These are phyloP conservation scores for Eupithecia exiguata DNA, from an alignment of 2,888 invertebrate genomes.

Conservation along the genomic window DNA sequence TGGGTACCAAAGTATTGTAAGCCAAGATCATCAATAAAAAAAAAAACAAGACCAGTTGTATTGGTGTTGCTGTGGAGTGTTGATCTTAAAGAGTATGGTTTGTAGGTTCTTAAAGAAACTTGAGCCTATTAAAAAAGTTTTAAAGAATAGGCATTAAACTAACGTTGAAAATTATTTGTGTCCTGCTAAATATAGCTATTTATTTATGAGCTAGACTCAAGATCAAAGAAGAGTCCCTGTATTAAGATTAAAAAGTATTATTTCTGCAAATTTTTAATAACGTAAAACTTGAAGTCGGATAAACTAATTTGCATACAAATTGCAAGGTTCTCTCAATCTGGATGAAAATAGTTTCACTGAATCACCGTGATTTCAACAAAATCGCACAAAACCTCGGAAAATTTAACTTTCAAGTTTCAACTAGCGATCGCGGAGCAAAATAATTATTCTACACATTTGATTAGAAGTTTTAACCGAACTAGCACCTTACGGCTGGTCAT, in stretches of 20 bases:
- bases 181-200: neutral
- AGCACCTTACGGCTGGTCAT: conserved; percentile 21
- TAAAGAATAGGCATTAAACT: too few relatives aligned
- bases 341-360: conserved; percentile 12
- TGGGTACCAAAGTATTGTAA: too few relatives aligned
- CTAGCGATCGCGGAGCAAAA: conserved; percentile 20
- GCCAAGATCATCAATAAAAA: too few relatives aligned
- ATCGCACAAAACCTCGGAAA: conserved; percentile 8
- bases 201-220: neutral
- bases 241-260: conserved; percentile 3
- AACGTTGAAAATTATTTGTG: neutral
- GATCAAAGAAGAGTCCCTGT: neutral
- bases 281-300: conserved; percentile 10
- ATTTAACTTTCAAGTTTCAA: conserved; percentile 8
- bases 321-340: conserved; percentile 11
- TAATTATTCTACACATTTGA: conserved; percentile 32
- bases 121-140: too few relatives aligned
- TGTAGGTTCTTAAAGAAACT: too few relatives aligned
- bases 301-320: conserved; percentile 7
- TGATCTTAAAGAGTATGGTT: too few relatives aligned
- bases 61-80: too few relatives aligned
- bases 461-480: conserved; percentile 29
- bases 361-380: conserved; percentile 9
- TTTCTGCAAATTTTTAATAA: conserved; percentile 6
- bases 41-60: too few relatives aligned